These are phyloP conservation scores for Lucifuga dentata DNA, from an alignment of 2,113 vertebrate genomes.

Conservation along the genomic window DNA sequence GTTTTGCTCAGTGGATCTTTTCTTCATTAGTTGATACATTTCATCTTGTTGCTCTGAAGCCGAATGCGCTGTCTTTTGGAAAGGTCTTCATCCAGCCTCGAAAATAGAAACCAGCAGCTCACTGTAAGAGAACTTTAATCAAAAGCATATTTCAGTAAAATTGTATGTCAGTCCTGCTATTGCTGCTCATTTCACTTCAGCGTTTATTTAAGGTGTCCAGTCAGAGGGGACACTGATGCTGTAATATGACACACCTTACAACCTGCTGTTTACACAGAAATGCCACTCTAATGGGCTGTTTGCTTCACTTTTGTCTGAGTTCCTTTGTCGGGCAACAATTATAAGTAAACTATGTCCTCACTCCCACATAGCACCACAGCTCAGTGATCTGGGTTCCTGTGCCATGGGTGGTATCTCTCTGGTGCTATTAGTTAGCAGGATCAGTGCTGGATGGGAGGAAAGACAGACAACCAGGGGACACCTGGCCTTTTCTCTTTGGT, in stretches of 20 bases:
- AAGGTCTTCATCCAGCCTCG: conserved; percentile 40
- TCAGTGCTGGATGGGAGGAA: conserved; percentile 44
- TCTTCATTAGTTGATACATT: conserved; percentile 41
- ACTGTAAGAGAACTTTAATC: conserved; percentile 31
- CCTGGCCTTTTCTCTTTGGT: conserved; percentile 78
- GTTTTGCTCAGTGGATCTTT: conserved; percentile 19
- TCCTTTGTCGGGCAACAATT: conserved; percentile 38
- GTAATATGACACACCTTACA: conserved; percentile 8
- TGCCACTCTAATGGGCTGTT: conserved; percentile 11
- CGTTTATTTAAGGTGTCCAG: conserved; percentile 26
- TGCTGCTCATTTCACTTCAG: background rate
- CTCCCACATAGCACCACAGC: conserved; percentile 51
- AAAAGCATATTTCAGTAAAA: conserved; percentile 39
- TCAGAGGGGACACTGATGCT: background rate
- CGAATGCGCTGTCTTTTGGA: conserved; percentile 26
- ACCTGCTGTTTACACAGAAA: conserved; percentile 14
- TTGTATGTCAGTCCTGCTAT: conserved; percentile 20
- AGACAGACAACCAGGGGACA: conserved; percentile 47
- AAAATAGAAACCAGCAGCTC: conserved; percentile 58
- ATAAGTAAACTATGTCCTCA: conserved; percentile 49
- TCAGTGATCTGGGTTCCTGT: conserved; percentile 69
- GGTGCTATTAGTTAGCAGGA: conserved; percentile 61
- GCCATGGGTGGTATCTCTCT: conserved; percentile 60
- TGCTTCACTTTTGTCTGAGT: conserved; percentile 14
- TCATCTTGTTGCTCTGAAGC: conserved; percentile 42